phyloP scores from a whole-genome alignment of 2,113 vertebrate species.

The Canis aureus region DNA sequence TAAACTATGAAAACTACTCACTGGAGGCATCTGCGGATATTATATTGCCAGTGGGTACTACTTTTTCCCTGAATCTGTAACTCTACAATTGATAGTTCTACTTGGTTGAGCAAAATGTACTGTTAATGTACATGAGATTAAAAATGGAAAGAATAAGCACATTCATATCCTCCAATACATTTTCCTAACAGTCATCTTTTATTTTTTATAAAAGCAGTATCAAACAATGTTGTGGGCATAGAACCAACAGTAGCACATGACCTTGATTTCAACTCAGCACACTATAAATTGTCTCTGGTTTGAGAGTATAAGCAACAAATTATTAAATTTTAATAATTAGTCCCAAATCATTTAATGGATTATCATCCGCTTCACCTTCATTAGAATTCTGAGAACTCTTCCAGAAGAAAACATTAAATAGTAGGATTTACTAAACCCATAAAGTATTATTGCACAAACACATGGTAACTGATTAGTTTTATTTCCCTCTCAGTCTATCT shows the following conservation, averaged over 20 bases:
- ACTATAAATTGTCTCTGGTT: neutral
- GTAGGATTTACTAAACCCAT: neutral
- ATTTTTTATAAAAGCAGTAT: conserved; percentile 44
- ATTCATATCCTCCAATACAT: conserved; percentile 17
- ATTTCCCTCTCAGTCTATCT: neutral
- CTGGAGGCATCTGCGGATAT: neutral
- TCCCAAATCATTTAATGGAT: conserved; percentile 40
- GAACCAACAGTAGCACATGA: neutral
- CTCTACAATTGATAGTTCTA: conserved; percentile 27
- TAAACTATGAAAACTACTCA: conserved; percentile 53
- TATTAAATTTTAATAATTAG: conserved; percentile 55
- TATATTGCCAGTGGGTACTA: neutral
- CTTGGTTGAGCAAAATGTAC: conserved; percentile 21
- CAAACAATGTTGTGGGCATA: conserved; percentile 6
- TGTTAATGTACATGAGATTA: conserved; percentile 45
- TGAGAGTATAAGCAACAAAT: neutral
- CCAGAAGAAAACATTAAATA: conserved; percentile 50
- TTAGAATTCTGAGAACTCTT: conserved; percentile 32
- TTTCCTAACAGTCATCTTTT: conserved; percentile 23
- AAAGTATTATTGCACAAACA: conserved; percentile 36
- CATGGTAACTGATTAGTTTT: neutral
- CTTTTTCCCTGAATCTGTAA: neutral
- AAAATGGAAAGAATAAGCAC: conserved; percentile 49
- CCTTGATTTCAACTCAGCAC: conserved; percentile 36
- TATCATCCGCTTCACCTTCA: conserved; percentile 31